Evolutionary conservation across 2,888 invertebrate species (phyloP), one percentile per base, ranked within the genome.

Genomic region (Abscondita cerata): DNA sequence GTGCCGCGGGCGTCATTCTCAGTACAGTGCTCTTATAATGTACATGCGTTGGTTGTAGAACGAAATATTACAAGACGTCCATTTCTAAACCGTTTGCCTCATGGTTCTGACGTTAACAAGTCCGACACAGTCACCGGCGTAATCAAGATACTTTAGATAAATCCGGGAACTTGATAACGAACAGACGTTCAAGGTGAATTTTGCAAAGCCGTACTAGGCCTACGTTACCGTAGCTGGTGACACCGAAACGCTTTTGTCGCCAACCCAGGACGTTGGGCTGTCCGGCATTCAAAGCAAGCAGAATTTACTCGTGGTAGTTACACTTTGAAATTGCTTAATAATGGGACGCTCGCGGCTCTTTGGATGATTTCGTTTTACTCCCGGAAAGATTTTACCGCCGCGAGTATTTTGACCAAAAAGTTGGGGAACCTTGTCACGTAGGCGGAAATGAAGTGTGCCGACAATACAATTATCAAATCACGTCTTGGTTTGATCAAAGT

Each of bases 341-440:
- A n/a, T n/a, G n/a, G n/a, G n/a, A n/a, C n/a, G n/a, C n/a, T n/a
- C n/a, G n/a, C n/a, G n/a, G n/a, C n/a, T n/a, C n/a, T 5, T 77
- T 92, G 91, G 99, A 99, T 81, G 99, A 98, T 80, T 93, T 99
- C 80, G 96, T 97, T 0, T 83, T 99, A 0, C 83, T 99, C 19
- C 99, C 99, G 0, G 91, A 94, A 70, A 93, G 95, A 11, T 99
- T 96, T 79, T 99, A 97, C 79, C 95, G 97, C 78, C 97, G 96
- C 0, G 91, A 93, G 0, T 89, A 96, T 31, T 83, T 99, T 1
- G 93, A 93, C 0, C 89, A 94, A 65, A 86, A 89, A 62, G 91
- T 97, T 1, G 89, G 90, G 66, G 87, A 87, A 44, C 95, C 96
- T 0, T 98, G 98, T 76, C 76, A 71, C 4, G 78, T 91, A 9